Evolutionary conservation across 1,140 invertebrate species (phyloP).

Genomic region (Drosophila ananassae): DNA sequence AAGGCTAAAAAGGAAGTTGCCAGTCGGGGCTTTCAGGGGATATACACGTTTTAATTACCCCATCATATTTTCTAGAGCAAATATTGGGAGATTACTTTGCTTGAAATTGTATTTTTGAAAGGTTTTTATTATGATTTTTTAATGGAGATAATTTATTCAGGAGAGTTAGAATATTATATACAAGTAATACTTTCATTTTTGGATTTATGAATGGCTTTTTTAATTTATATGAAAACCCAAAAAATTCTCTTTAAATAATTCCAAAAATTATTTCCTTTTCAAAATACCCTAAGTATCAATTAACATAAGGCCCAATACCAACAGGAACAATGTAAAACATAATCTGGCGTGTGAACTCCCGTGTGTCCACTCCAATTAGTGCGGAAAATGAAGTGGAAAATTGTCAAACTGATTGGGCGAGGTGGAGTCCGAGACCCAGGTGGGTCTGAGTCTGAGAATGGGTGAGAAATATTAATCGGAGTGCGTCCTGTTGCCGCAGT

Average conservation of each 20-base stretch:
- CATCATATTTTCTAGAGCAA: background rate
- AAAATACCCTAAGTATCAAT: background rate
- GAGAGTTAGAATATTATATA: too few relatives aligned
- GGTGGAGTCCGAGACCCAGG: conserved; percentile 8
- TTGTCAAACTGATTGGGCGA: conserved; percentile 38
- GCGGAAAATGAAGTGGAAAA: conserved; percentile 42
- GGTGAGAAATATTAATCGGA: conserved; percentile 57
- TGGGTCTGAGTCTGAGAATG: conserved; percentile 37
- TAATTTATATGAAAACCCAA: background rate
- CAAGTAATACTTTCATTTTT: too few relatives aligned
- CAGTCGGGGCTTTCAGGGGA: conserved; percentile 5
- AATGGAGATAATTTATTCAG: too few relatives aligned
- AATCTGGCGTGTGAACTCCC: conserved; percentile 10
- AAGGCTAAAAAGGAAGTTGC: conserved; percentile 46
- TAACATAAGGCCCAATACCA: background rate
- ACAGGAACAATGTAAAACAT: conserved; percentile 29
- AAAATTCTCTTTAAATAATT: background rate
- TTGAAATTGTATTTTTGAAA: too few relatives aligned
- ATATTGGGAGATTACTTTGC: background rate
- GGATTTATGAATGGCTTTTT: too few relatives aligned
- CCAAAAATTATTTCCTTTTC: background rate
- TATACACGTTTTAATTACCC: conserved; percentile 11
- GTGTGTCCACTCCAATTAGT: conserved; percentile 48
- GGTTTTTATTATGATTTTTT: too few relatives aligned
- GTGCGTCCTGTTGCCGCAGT: conserved; percentile 64